Conservation (phyloP, 2,797 vertebrate species). For the Molossus molossus region DNA sequence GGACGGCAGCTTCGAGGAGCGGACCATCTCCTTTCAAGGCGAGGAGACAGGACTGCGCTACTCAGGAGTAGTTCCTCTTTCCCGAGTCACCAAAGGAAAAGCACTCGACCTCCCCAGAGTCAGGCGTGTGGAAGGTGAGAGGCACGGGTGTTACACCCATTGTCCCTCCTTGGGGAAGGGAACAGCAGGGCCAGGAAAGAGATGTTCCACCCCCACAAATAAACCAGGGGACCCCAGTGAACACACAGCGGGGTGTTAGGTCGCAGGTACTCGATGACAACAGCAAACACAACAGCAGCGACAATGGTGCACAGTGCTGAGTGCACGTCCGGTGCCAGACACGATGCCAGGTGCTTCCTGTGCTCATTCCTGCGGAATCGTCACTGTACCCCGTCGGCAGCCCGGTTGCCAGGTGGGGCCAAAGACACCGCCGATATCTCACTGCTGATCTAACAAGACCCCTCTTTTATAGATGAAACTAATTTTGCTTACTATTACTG, state of each 20-base stretch:
- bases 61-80: not conserved
- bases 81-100: not conserved
- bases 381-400: not conserved
- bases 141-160: accelerated
- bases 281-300: not conserved
- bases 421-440: not conserved
- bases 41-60: not conserved
- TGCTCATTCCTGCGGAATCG: not conserved
- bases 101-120: not conserved
- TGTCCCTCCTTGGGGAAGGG: not conserved
- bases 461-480: not conserved
- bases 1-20: not conserved
- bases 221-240: not conserved
- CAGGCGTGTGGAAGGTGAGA: not conserved
- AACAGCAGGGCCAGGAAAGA: not conserved
- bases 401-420: not conserved
- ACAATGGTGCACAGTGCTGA: not conserved
- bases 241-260: not conserved
- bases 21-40: not conserved
- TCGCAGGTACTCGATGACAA: not conserved
- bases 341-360: not conserved
- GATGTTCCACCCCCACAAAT: not conserved
- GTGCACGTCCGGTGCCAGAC: accelerated
- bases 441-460: not conserved
- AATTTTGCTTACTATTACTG: not conserved